Base-by-base conservation (phyloP, 2,888 invertebrate species). In the Odontothrips loti region DNA sequence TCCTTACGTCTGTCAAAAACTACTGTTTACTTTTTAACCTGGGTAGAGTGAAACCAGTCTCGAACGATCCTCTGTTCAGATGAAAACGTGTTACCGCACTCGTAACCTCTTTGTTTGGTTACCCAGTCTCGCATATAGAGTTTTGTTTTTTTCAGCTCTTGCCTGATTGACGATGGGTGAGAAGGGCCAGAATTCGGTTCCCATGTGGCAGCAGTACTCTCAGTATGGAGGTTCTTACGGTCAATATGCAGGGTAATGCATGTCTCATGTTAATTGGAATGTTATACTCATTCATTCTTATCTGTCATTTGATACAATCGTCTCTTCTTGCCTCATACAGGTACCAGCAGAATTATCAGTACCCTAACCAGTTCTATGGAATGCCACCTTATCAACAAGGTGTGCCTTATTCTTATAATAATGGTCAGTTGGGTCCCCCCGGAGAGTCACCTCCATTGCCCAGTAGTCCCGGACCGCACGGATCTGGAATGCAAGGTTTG, bases 161-260 rank as follows among this genome's bases (percentile, higher is more conserved):
- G 27, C 1, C 27, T 75, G 23, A 27, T 75, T 75, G 68, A 75
- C 68, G 23, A 75, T 75, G 68, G 68, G 68, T 0, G 68, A 75
- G 1, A 75, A 75, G 27, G 27, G 68, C 12, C 68, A 75, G 9
- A 75, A 75, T 27, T 27, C 68, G 27, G 23, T 20, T 6, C 58
- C 27, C 27, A 75, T 75, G 68, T 75, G 68, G 68, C 68, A 75
- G 27, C 68, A 75, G 27, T 75, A 75, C 27, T 27, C 68, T 58
- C 58, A 17, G 10, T 58, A 58, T 58, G 58, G 58, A 23, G 11
- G 8, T 11, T 12, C 8, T 1, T 75, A 75, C 23, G 8, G 27
- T 1, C 23, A 27, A 9, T 75, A 12, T 12, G 23, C 12, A 12
- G 12, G 12, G 12, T 23, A 0, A 12, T 27, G 11, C 23, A 23